phyloP scores from a whole-genome alignment of 1,140 invertebrate species.

The Zaprionus davidi region DNA sequence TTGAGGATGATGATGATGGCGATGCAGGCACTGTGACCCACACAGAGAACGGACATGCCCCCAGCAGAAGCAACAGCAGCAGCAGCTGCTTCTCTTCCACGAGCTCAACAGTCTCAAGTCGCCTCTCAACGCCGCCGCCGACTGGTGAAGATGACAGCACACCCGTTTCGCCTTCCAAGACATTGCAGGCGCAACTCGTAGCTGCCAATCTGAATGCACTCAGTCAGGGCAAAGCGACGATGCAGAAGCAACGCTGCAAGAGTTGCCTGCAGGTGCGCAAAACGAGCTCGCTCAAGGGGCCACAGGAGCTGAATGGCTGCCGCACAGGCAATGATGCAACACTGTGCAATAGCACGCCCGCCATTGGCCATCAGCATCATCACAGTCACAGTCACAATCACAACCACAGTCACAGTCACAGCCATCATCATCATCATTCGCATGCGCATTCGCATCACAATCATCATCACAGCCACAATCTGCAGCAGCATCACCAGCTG shows the following conservation, averaged over 20 bases:
- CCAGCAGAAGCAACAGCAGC: slow-evolving; percentile 26
- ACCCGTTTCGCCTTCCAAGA: slow-evolving; percentile 73
- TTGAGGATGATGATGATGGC: slow-evolving; percentile 39
- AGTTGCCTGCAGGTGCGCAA: slow-evolving; percentile 71
- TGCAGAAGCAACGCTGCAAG: slow-evolving; percentile 40
- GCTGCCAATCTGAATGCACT: slow-evolving; percentile 69
- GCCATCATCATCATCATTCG: slow-evolving; percentile 48
- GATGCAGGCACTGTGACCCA: slow-evolving; percentile 36
- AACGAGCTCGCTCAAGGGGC: slow-evolving; percentile 69
- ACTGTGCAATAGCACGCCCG: slow-evolving; percentile 73
- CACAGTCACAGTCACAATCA: slow-evolving; percentile 34
- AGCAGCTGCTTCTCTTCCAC: slow-evolving; percentile 52
- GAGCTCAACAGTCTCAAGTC: slow-evolving; percentile 68
- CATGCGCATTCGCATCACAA: slow-evolving; percentile 40
- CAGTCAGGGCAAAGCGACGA: slow-evolving; percentile 29
- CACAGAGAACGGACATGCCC: slow-evolving; percentile 37
- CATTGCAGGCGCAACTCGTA: slow-evolving; percentile 66
- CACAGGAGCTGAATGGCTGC: slow-evolving; percentile 59
- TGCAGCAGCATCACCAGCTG: slow-evolving; percentile 16
- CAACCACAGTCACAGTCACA: slow-evolving; percentile 11
- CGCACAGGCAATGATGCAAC: slow-evolving; percentile 25
- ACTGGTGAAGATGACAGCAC: slow-evolving; percentile 80
- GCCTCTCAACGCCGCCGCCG: slow-evolving; percentile 76
- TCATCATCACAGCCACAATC: slow-evolving; percentile 26
- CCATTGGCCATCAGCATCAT: slow-evolving; percentile 58